Conservation (phyloP, 2,888 invertebrate genomes). For the Molorchus minor region DNA sequence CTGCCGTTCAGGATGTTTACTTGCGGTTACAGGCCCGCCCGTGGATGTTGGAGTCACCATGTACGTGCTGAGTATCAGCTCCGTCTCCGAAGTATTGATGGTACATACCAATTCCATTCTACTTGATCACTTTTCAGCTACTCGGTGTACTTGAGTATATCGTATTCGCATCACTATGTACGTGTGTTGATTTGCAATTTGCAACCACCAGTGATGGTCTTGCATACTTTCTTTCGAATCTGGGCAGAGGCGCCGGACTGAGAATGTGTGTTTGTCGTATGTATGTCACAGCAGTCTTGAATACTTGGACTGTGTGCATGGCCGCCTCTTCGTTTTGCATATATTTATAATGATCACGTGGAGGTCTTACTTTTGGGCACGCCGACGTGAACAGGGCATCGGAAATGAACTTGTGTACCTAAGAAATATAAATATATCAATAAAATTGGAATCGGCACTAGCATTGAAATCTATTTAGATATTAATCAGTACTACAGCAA, state of each 20-base stretch:
- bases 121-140: conserved; percentile 34
- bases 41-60: conserved; percentile 98
- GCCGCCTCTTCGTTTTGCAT: conserved; percentile 57
- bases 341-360: no score
- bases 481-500: no score
- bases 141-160: conserved; percentile 34
- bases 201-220: conserved; percentile 43
- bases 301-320: conserved; percentile 71
- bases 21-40: conserved; percentile 84
- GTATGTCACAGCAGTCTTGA: conserved; percentile 65
- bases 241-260: conserved; percentile 39
- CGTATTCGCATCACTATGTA: conserved; percentile 45
- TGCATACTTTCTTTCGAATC: conserved; percentile 40
- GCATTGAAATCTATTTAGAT: no score
- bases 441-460: no score
- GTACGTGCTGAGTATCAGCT: conserved; percentile 98
- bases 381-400: no score
- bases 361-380: no score
- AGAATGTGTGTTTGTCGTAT: conserved; percentile 49
- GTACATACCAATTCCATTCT: conserved; percentile 65
- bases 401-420: no score
- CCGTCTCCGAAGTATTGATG: conserved; percentile 98
- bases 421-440: no score
- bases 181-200: conserved; percentile 43
- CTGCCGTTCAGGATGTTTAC: conserved; percentile 39